phyloP scores from a whole-genome alignment of 2,888 invertebrate genomes.

The Stenodera caucasica region DNA sequence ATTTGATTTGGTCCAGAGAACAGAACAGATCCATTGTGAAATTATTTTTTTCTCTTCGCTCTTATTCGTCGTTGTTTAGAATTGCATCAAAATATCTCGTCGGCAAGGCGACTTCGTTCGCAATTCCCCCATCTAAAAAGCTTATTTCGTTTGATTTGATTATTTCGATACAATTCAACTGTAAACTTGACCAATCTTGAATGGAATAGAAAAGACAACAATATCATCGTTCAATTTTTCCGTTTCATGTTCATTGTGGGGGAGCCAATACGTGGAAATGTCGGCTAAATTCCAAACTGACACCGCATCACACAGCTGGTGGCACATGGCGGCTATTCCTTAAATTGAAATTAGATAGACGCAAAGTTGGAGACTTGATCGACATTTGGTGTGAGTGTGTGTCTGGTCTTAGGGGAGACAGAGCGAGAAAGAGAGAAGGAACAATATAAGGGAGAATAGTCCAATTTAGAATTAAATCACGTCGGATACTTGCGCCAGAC shows the following conservation, averaged over 20 bases:
- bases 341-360: conserved; percentile 46
- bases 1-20: conserved; percentile 16
- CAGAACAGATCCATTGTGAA: neutral
- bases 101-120: conserved; percentile 12
- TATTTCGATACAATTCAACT: conserved; percentile 21
- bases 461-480: conserved; percentile 36
- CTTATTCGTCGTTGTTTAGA: conserved; percentile 12
- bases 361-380: conserved; percentile 40
- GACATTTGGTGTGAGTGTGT: conserved; percentile 37
- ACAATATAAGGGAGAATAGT: too few relatives aligned
- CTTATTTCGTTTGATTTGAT: conserved; percentile 18
- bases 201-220: conserved; percentile 7
- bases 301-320: conserved; percentile 33
- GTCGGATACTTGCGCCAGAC: conserved; percentile 12
- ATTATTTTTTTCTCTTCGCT: neutral
- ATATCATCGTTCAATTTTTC: conserved; percentile 11
- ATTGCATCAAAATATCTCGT: conserved; percentile 26
- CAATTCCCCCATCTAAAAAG: neutral
- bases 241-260: conserved; percentile 18
- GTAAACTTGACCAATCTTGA: conserved; percentile 27
- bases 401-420: neutral
- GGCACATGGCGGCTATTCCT: conserved; percentile 38
- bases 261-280: conserved; percentile 18
- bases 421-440: neutral
- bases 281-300: conserved; percentile 26